Evolutionary conservation across 2,888 invertebrate genomes (phyloP).

Genomic region (Plagodis pulveraria): DNA sequence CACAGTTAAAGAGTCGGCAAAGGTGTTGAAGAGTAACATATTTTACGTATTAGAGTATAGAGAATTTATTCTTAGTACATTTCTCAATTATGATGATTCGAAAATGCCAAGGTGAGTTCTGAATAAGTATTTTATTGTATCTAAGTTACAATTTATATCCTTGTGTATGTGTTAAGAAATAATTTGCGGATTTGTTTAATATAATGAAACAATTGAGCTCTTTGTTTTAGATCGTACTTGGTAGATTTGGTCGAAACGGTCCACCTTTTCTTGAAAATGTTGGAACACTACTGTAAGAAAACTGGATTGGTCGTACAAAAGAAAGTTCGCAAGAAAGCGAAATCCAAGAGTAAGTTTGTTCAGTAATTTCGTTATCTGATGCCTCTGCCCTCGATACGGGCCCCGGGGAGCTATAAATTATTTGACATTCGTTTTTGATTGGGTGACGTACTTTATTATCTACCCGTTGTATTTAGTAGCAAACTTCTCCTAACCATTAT

Average conservation of each 20-base stretch:
- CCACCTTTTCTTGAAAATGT: conserved; percentile 95
- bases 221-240: conserved; percentile 88
- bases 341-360: conserved; percentile 77
- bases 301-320: conserved; percentile 89
- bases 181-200: background rate
- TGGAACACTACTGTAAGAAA: conserved; percentile 89
- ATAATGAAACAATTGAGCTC: background rate
- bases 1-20: conserved; percentile 90
- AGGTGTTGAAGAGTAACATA: conserved; percentile 94
- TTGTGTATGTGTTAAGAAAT: background rate
- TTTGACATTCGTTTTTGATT: conserved; percentile 38
- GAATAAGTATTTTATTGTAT: background rate
- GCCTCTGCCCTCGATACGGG: conserved; percentile 26
- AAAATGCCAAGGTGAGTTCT: conserved; percentile 92
- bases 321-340: conserved; percentile 79
- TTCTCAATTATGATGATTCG: conserved; percentile 92
- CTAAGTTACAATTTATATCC: background rate
- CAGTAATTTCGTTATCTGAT: conserved; percentile 33
- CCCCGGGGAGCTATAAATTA: conserved; percentile 33
- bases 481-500: conserved; percentile 13
- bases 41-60: conserved; percentile 98
- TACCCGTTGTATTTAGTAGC: conserved; percentile 25
- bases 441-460: conserved; percentile 33
- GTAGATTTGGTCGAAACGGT: conserved; percentile 95
- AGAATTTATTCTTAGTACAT: conserved; percentile 92